Base-by-base conservation (phyloP, 2,113 vertebrate genomes). In the Hydrochoerus hydrochaeris region DNA sequence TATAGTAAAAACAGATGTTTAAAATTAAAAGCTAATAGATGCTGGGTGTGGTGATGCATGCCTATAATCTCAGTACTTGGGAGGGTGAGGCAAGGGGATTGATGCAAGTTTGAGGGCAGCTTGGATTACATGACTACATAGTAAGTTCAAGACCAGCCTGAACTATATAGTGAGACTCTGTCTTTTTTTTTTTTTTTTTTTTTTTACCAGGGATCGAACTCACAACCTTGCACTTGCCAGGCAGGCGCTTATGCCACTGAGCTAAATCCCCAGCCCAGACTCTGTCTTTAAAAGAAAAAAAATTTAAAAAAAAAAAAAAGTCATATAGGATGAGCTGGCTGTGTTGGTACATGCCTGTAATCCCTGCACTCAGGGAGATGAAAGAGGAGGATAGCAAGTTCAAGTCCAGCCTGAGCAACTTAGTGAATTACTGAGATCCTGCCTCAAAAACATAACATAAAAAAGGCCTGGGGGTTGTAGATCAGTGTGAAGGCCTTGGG, bases 1-100 rank as follows among this genome's bases (percentile, higher is more conserved):
- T 89, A 60, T 65, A 95, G 94, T 35, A 63, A 90, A 96, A 95
- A 87, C 13, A 89, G 87, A 63, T 57, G 52, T 46, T 85, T 77
- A 90, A 75, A 82, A 75, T 77, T 75, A 75, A 44, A 75, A 75
- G 38, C 41, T 75, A 16, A 44, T 44, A 75, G n/a, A 75, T 2
- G 2, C 24, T 28, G 24, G 22, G 41, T 24, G 41, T 75, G 41
- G 41, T 75, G 24, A 7, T 44, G 12, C 38, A 44, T 5, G 24
- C 38, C 41, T 75, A 24, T 44, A 28, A 75, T 75, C 41, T 26
- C 41, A 44, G 41, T 7, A 26, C 24, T 75, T 41, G 38, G 24
- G 41, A 44, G 41, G 24, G 11, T 44, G 41, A 75, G 71, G 24
- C 38, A 75, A 26, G 41, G 44, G 71, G 38, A 28, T 44, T 12